Evolutionary conservation across 2,888 invertebrate genomes (phyloP).

Genomic region (Trichogramma dendrolimi): DNA sequence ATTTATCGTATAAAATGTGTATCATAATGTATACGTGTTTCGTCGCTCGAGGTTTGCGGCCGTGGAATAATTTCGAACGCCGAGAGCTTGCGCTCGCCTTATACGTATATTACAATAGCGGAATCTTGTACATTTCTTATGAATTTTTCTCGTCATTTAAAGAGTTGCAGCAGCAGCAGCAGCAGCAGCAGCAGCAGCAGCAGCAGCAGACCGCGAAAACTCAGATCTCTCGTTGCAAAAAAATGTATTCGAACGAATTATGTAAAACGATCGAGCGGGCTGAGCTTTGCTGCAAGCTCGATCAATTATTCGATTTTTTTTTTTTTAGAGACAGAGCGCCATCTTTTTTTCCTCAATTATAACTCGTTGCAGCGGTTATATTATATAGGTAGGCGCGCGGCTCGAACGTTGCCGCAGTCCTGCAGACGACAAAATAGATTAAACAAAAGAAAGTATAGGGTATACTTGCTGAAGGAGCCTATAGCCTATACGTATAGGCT

Average conservation of each 20-base stretch:
- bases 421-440: constrained; percentile 46
- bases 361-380: constrained; percentile 11
- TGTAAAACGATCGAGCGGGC: background rate
- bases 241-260: too few species aligned
- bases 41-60: background rate
- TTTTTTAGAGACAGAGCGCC: background rate
- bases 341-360: constrained; percentile 27
- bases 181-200: too few species aligned
- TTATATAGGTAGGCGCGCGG: constrained; percentile 18
- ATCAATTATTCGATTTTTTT: constrained; percentile 22
- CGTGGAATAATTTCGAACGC: constrained; percentile 5
- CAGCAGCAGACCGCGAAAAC: too few species aligned
- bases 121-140: too few species aligned
- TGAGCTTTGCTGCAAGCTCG: background rate
- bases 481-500: too few species aligned
- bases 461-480: too few species aligned
- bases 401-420: constrained; percentile 26
- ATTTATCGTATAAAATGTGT: constrained; percentile 8
- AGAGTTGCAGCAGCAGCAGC: too few species aligned
- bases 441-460: constrained; percentile 28
- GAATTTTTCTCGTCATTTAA: too few species aligned
- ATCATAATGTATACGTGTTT: constrained; percentile 16
- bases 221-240: too few species aligned
- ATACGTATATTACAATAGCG: too few species aligned
- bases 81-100: too few species aligned